phyloP scores from a whole-genome alignment of 2,797 vertebrate genomes.

The Iguana delicatissima region DNA sequence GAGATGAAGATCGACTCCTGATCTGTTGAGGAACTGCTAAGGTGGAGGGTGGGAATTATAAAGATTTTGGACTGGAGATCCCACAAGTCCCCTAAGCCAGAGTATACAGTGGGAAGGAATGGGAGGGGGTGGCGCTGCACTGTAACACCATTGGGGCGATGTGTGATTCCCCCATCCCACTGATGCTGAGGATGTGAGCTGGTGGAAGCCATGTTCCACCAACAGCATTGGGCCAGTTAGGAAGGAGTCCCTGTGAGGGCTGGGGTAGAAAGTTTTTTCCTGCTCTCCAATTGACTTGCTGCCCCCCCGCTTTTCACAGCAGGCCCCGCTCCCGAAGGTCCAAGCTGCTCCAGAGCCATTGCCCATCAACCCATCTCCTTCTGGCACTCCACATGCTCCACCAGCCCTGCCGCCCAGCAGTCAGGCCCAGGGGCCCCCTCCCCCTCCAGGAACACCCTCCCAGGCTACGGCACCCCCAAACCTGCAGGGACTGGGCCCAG shows the following conservation, averaged over 20 bases:
- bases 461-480: constrained; percentile 65
- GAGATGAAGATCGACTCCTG: neutral
- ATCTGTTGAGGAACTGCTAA: too few relatives aligned
- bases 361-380: constrained; percentile 86
- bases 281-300: too few relatives aligned
- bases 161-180: too few relatives aligned
- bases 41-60: too few relatives aligned
- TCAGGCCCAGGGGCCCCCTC: constrained; percentile 83
- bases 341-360: constrained; percentile 85
- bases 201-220: too few relatives aligned
- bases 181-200: too few relatives aligned
- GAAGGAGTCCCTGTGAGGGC: neutral
- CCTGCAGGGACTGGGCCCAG: constrained; percentile 69
- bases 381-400: constrained; percentile 89
- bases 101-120: too few relatives aligned
- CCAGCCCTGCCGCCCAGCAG: constrained; percentile 76
- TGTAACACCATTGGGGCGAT: too few relatives aligned
- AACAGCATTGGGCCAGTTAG: too few relatives aligned
- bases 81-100: too few relatives aligned
- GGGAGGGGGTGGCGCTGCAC: too few relatives aligned
- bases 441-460: constrained; percentile 44
- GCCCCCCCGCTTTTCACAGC: constrained; percentile 38
- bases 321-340: constrained; percentile 82
- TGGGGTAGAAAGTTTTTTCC: neutral
- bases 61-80: too few relatives aligned